These are phyloP conservation scores for Chauna torquata DNA, from an alignment of 2,113 vertebrate species.

Conservation along the genomic window DNA sequence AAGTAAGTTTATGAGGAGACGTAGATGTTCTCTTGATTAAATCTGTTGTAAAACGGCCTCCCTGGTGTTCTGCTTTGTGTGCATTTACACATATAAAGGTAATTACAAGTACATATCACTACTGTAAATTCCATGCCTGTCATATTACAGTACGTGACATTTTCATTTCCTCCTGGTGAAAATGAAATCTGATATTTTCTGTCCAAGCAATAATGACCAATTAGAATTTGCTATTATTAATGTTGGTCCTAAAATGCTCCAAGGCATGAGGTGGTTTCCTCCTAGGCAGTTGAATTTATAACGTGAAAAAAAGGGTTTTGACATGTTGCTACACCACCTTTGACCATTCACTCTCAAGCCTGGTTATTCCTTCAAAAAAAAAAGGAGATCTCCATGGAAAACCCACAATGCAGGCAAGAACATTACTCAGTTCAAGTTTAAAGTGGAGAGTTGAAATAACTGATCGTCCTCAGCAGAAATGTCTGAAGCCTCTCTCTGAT, in stretches of 20 bases:
- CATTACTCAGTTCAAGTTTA: background rate
- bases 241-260: constrained; percentile 22
- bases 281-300: constrained; percentile 36
- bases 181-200: constrained; percentile 56
- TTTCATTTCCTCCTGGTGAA: constrained; percentile 69
- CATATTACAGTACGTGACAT: constrained; percentile 57
- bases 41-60: constrained; percentile 67
- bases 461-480: background rate
- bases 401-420: background rate
- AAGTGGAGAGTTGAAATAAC: background rate
- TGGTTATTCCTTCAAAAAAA: background rate
- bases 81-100: constrained; percentile 59
- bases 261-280: constrained; percentile 44
- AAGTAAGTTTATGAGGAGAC: constrained; percentile 67
- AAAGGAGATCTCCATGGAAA: background rate
- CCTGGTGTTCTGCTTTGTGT: constrained; percentile 69
- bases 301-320: constrained; percentile 11
- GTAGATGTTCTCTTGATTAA: constrained; percentile 57
- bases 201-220: constrained; percentile 35
- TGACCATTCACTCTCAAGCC: background rate
- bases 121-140: constrained; percentile 66
- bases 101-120: constrained; percentile 63
- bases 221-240: constrained; percentile 57
- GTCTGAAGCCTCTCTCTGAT: background rate
- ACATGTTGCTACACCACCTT: constrained; percentile 13